A percentile compares a stretch with the other conserved stretches of the same genome.
phyloP scores from a whole-genome alignment of 2,797 vertebrate species.

The Hypotaenidia okinawae region DNA sequence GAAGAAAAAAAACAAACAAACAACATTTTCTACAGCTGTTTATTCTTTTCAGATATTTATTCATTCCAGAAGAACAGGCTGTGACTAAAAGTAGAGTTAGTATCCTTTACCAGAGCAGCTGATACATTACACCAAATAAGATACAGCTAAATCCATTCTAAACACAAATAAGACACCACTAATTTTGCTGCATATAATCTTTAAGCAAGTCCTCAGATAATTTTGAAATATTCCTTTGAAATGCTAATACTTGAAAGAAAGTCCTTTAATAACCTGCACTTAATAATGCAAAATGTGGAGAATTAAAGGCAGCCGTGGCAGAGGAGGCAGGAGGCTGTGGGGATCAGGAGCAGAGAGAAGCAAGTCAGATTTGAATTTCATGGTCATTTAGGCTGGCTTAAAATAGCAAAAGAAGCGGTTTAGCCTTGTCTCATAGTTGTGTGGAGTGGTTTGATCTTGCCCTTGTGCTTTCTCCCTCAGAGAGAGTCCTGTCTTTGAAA shows the following conservation, averaged over 20 bases:
- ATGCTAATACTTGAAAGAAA: background rate
- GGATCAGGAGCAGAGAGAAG: background rate
- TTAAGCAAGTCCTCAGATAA: background rate
- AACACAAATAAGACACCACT: background rate
- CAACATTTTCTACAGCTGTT: background rate
- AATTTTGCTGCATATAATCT: background rate
- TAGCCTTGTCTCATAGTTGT: background rate
- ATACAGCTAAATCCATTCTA: background rate
- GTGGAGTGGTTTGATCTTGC: background rate
- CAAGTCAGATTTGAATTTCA: background rate
- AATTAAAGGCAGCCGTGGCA: background rate
- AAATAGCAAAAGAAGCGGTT: background rate
- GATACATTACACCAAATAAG: background rate
- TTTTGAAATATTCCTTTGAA: conserved; percentile 6
- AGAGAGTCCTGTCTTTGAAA: background rate
- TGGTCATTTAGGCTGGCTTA: background rate
- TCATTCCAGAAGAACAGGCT: background rate
- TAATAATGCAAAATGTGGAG: background rate
- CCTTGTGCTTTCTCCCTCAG: background rate
- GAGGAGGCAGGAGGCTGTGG: background rate
- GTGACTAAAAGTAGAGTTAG: background rate
- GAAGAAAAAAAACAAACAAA: background rate
- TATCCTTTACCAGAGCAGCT: background rate
- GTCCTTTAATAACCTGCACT: background rate
- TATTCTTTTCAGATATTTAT: background rate